Percentiles rank a stretch among this genome's conserved stretches.
Evolutionary conservation across 2,113 vertebrate genomes (phyloP).

Genomic region (Fukomys damarensis): DNA sequence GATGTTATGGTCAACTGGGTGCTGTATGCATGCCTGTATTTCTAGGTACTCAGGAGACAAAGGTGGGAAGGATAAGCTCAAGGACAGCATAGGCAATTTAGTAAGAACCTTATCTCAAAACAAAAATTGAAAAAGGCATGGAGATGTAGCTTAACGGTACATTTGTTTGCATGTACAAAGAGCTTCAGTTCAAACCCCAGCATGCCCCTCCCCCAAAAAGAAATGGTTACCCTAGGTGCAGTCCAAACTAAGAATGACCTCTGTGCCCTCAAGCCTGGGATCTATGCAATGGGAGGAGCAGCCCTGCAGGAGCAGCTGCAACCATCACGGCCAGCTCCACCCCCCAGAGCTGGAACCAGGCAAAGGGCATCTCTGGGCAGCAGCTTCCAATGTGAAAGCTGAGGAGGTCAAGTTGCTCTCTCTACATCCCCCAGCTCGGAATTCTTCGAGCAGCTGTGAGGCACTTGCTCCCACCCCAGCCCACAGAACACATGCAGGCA

Average conservation of each 20-base stretch:
- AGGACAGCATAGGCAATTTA: neutral
- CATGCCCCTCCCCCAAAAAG: neutral
- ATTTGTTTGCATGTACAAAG: too few relatives aligned
- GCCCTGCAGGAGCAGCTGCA: slow-evolving; percentile 18
- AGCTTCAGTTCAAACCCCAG: neutral
- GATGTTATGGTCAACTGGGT: neutral
- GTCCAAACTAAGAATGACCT: slow-evolving; percentile 25
- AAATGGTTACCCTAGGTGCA: neutral
- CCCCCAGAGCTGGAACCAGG: slow-evolving; percentile 37
- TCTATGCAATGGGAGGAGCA: neutral
- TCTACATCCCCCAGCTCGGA: slow-evolving; percentile 43
- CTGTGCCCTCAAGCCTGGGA: neutral
- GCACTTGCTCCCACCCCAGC: neutral
- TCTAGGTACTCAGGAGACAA: neutral
- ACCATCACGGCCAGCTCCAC: neutral
- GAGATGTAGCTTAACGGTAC: neutral
- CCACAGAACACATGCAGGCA: slow-evolving; percentile 18
- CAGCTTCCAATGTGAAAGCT: slow-evolving; percentile 47
- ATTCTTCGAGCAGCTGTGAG: slow-evolving; percentile 50
- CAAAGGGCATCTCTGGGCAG: slow-evolving; percentile 55
- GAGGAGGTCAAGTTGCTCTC: neutral
- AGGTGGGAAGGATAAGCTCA: too few relatives aligned
- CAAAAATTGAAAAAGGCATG: neutral
- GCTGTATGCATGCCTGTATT: neutral
- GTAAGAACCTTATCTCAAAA: neutral